Conservation (phyloP, 2,888 invertebrate species). For the Hofmannophila pseudospretella region DNA sequence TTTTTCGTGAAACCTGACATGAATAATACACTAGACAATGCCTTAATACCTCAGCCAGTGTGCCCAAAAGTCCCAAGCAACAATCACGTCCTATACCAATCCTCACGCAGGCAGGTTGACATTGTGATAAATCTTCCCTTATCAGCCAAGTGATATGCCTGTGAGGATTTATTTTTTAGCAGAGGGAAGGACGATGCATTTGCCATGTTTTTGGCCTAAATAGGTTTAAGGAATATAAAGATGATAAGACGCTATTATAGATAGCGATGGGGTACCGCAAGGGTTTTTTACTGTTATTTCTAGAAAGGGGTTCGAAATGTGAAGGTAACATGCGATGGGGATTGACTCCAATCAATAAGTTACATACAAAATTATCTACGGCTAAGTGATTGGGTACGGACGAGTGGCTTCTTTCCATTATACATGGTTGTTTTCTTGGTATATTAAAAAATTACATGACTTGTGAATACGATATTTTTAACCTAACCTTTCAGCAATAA, state of each 20-base stretch:
- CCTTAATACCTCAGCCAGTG: background rate
- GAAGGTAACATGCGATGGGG: conserved; percentile 45
- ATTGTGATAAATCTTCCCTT: conserved; percentile 47
- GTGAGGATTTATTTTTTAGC: conserved; percentile 43
- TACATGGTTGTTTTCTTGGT: no score
- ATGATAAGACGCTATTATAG: conserved; percentile 62
- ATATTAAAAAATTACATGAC: no score
- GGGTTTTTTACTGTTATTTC: conserved; percentile 42
- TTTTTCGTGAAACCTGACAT: no score
- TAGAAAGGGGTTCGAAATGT: conserved; percentile 41
- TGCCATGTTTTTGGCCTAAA: conserved; percentile 45
- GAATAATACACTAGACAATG: no score
- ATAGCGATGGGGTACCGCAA: conserved; percentile 42
- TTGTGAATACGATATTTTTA: no score
- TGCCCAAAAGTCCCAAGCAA: background rate
- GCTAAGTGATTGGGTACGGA: conserved; percentile 32
- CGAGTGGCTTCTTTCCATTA: no score
- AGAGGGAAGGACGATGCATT: conserved; percentile 48
- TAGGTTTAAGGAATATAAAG: conserved; percentile 53
- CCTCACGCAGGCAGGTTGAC: conserved; percentile 30
- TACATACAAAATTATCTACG: conserved; percentile 25
- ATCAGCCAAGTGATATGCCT: conserved; percentile 31
- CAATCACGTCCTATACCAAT: conserved; percentile 13
- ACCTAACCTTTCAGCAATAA: no score
- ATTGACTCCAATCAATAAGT: conserved; percentile 29